phyloP scores from a whole-genome alignment of 2,797 vertebrate species.

The Hypotaenidia okinawae region DNA sequence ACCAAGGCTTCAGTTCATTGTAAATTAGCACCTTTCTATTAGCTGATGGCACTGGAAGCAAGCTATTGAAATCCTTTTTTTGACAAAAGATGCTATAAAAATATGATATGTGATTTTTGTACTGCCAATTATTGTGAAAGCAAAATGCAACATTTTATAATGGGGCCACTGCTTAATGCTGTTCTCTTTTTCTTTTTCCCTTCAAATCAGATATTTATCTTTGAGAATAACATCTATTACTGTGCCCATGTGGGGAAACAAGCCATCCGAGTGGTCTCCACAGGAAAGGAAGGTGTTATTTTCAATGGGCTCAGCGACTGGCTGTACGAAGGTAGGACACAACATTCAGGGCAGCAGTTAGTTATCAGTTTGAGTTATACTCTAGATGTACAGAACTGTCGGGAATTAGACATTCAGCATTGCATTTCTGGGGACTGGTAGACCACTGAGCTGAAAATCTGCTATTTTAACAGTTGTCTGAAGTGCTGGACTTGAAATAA shows the following conservation, averaged over 20 bases:
- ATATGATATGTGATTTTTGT: slow-evolving; percentile 20
- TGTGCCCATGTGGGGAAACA: slow-evolving; percentile 87
- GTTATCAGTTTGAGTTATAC: neutral
- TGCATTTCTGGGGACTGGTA: neutral
- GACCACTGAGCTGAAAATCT: neutral
- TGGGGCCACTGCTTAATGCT: slow-evolving; percentile 23
- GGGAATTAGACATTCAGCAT: neutral
- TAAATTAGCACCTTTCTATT: slow-evolving; percentile 42
- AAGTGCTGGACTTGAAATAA: neutral
- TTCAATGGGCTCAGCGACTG: slow-evolving; percentile 97
- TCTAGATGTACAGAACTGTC: neutral
- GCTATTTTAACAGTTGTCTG: neutral
- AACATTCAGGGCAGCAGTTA: neutral
- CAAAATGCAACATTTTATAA: neutral
- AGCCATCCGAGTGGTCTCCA: slow-evolving; percentile 93
- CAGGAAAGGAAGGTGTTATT: slow-evolving; percentile 91
- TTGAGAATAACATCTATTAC: slow-evolving; percentile 99
- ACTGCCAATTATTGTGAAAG: slow-evolving; percentile 3
- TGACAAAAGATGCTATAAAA: neutral
- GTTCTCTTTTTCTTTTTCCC: slow-evolving; percentile 38
- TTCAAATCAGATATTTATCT: slow-evolving; percentile 91
- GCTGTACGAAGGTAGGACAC: slow-evolving; percentile 92
- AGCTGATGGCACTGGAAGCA: neutral
- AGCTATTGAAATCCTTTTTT: slow-evolving; percentile 18
- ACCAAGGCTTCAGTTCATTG: neutral